Base-by-base conservation (phyloP, 2,113 vertebrate species). In the Halcyon senegalensis region DNA sequence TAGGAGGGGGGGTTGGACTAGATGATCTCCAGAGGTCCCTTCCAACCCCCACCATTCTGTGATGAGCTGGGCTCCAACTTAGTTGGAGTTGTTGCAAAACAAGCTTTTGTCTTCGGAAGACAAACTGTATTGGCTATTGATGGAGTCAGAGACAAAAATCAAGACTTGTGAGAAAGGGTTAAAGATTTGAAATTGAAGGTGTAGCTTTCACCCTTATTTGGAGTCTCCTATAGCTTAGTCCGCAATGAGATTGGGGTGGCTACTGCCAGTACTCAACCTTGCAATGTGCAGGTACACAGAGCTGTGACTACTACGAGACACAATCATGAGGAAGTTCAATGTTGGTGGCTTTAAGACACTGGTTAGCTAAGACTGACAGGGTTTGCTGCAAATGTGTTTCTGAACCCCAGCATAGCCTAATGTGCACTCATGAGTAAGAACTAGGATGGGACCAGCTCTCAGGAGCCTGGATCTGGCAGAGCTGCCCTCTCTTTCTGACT, bases 201-300 rank as follows among this genome's bases (percentile, higher is more conserved):
- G 35, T 17, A 39, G 30, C 68, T 46, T 64, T 46, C 62, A 41
- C 13, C 24, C 30, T 84, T 43, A 35, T 59, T 58, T 64, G 56
- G 21, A 24, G 13, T 41, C 67, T 46, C 55, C 41, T 53, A 15
- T 0, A 0, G 25, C 20, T 18, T 46, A 46, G 37, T 43, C 30
- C 25, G 46, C n/a, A 24, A 6, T 5, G 9, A 53, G 21, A 35
- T 0, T 8, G 17, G 14, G 19, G 7, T 5, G 18, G 1, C 16
- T 46, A 33, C 24, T 67, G 46, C 37, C 31, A 24, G 11, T 44
- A 24, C 5, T 4, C 10, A 31, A 15, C 59, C 55, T 53, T 73
- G 72, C 2, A 7, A 43, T 19, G 17, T 14, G 24, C 23, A 48
- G 59, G 12, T 60, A 79, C 15, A 4, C 13, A 56, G 53, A 86